Evolutionary conservation across 1,140 invertebrate genomes (phyloP), one percentile per base, ranked within the genome.

Genomic region (Heterodera schachtii): DNA sequence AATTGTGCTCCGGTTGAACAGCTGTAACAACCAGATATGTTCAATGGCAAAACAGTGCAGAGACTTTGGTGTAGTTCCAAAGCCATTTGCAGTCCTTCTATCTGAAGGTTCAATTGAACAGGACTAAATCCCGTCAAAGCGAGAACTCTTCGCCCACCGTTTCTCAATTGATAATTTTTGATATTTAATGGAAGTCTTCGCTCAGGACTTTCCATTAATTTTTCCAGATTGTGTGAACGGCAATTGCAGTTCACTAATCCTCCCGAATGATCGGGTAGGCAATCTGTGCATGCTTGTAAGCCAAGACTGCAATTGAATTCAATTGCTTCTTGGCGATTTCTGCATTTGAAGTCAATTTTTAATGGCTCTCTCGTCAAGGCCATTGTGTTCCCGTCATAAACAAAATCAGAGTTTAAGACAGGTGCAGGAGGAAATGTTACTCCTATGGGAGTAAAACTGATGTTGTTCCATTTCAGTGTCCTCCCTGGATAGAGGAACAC

Each of bases 1-100:
- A 73, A 46, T 73, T 73, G 13, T 46, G 47, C 71, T 16, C 71
- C 71, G 1, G 71, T 21, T 73, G 47, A 73, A n/a, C 71, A 73
- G 13, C 19, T 11, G 13, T 73, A 73, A 73, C 71, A 73, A 1
- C 71, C 71, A 4, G 44, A 16, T 0, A 73, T 4, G 19, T 73
- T 49, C 13, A 16, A 4, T 21, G 47, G 43, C 13, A 49, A 4
- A 46, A 73, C 19, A 21, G 44, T 44, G 4, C 71, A 73, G 4
- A 49, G 43, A n/a, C 44, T 13, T 49, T 73, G 44, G 19, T 4
- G 7, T 19, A 73, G 1, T 49, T 16, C 70, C 47, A 49, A 13
- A 13, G 47, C 9, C 47, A 73, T 13, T 49, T 73, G 0, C 3
- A 73, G 16, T 0, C 47, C 47, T 46, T 73, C 47, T 4, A 73